Evolutionary conservation across 1,140 invertebrate species (phyloP).

Genomic region (Danaus plexippus): DNA sequence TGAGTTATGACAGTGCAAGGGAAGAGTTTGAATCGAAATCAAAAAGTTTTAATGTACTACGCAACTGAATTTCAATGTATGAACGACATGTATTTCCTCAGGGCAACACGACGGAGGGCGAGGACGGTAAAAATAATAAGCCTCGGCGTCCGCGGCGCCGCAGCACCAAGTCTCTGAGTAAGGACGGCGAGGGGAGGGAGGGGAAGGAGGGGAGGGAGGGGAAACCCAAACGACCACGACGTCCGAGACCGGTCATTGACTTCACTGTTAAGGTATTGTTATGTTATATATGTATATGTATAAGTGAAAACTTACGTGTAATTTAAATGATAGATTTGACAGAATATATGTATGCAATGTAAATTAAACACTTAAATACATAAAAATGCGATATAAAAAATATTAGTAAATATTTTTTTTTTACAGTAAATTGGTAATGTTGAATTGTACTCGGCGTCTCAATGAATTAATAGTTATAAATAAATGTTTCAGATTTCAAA

Average conservation of each 20-base stretch:
- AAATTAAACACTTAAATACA: too few species aligned
- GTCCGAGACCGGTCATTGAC: conserved; percentile 49
- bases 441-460: too few species aligned
- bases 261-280: conserved; percentile 59
- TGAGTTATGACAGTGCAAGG: too few species aligned
- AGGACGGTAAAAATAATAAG: conserved; percentile 42
- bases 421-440: not conserved
- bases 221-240: conserved; percentile 40
- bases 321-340: too few species aligned
- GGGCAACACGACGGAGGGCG: conserved; percentile 59
- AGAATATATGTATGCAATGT: too few species aligned
- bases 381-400: too few species aligned
- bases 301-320: too few species aligned
- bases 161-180: conserved; percentile 44
- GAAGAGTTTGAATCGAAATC: too few species aligned
- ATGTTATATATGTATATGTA: conserved; percentile 4
- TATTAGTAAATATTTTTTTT: conserved; percentile 8
- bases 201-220: conserved; percentile 28
- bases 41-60: too few species aligned
- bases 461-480: too few species aligned
- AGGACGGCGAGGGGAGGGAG: conserved; percentile 29
- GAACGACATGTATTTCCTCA: not conserved
- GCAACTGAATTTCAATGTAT: not conserved
- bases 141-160: conserved; percentile 37
- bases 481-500: conserved; percentile 69